Evolutionary conservation across 2,888 invertebrate genomes (phyloP).

Genomic region (Amphimallon solstitiale): DNA sequence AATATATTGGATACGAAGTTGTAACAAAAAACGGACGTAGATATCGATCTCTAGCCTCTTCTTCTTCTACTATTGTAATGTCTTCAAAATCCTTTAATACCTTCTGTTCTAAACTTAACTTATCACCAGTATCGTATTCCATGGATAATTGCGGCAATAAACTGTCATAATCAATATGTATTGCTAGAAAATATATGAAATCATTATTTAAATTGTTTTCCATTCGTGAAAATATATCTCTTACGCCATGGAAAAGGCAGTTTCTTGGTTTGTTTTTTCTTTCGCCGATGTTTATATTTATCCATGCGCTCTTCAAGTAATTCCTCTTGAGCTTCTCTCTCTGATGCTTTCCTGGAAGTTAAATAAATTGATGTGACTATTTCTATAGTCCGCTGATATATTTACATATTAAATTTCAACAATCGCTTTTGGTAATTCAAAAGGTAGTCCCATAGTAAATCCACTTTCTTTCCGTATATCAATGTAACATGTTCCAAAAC

Average conservation of each 20-base stretch:
- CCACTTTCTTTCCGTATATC: conserved; percentile 80
- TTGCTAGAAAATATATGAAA: background rate
- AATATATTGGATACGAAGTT: conserved; percentile 1
- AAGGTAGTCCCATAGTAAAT: conserved; percentile 61
- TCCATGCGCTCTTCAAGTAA: conserved; percentile 6
- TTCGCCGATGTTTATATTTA: conserved; percentile 21
- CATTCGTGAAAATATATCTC: too few relatives aligned
- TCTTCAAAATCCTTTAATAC: background rate
- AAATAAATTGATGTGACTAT: background rate
- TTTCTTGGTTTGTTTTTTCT: too few relatives aligned
- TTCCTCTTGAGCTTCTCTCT: background rate
- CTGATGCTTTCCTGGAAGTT: background rate
- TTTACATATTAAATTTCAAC: conserved; percentile 43
- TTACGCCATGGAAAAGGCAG: too few relatives aligned
- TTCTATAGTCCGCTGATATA: background rate
- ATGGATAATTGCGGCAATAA: background rate
- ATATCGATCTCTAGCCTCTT: background rate
- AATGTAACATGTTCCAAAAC: conserved; percentile 77
- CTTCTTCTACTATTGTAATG: background rate
- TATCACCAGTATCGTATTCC: background rate
- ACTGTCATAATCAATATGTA: background rate
- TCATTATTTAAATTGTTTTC: too few relatives aligned
- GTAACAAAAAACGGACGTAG: background rate
- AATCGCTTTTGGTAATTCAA: conserved; percentile 53
- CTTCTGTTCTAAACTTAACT: background rate